phyloP scores from a whole-genome alignment of 2,888 invertebrate species.

The Ochropacha duplaris region DNA sequence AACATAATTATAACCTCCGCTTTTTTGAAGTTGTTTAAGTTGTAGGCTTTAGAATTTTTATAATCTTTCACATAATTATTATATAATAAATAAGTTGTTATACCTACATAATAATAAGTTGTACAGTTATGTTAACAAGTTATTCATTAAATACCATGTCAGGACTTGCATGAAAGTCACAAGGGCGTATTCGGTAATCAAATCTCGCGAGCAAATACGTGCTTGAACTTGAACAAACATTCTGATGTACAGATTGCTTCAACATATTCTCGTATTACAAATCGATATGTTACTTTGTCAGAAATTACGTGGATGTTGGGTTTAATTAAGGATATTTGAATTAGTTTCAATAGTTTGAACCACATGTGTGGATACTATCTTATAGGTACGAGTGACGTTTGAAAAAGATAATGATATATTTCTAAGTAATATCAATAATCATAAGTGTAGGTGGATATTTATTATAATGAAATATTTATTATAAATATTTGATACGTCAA shows the following conservation, averaged over 20 bases:
- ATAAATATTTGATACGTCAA: no score
- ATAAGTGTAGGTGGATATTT: no score
- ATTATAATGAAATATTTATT: no score
- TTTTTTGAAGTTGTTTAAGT: no score
- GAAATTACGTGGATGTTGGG: background rate
- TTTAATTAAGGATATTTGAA: slow-evolving; percentile 1
- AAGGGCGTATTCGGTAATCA: slow-evolving; percentile 34
- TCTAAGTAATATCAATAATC: no score
- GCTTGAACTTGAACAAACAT: slow-evolving; percentile 6
- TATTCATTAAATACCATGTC: slow-evolving; percentile 27
- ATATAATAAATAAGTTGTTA: no score
- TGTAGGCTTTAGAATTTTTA: no score
- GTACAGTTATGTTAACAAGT: background rate
- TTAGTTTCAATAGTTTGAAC: background rate
- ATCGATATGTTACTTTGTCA: background rate
- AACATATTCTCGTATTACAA: background rate
- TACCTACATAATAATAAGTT: no score
- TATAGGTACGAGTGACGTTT: background rate
- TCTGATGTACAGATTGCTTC: background rate
- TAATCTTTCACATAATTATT: no score
- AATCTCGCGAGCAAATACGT: slow-evolving; percentile 26
- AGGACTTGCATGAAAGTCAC: slow-evolving; percentile 41
- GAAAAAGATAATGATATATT: background rate
- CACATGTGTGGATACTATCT: background rate
- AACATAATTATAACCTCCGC: no score